A percentile compares a stretch with the other conserved stretches of the same genome.
These are phyloP conservation scores for Lasioglossum marginatum DNA, from an alignment of 2,888 invertebrate genomes.

Conservation along the genomic window DNA sequence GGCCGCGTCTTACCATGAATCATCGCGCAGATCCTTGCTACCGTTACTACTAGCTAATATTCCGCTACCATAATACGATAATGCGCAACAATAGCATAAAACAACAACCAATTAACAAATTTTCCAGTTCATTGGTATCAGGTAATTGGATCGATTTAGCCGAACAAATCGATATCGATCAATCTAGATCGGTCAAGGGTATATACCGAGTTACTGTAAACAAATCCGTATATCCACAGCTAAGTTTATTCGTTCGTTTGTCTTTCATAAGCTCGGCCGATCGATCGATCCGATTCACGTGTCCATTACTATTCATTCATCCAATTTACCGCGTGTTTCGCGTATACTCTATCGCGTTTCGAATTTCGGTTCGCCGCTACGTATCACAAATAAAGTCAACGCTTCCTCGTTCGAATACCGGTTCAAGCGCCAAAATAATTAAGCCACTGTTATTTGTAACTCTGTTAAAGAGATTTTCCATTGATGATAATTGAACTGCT, in stretches of 20 bases:
- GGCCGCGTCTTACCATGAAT: not conserved
- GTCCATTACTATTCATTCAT: conserved; percentile 43
- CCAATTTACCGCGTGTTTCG: not conserved
- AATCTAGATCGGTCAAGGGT: conserved; percentile 54
- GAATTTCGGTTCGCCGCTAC: not conserved
- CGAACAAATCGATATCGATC: not conserved
- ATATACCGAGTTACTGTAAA: conserved; percentile 66
- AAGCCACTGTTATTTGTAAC: too few relatives aligned
- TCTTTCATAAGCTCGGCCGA: conserved; percentile 54
- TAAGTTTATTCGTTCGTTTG: conserved; percentile 68
- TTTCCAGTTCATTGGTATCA: not conserved
- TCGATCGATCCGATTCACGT: not conserved
- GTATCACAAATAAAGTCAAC: not conserved
- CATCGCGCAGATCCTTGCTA: not conserved
- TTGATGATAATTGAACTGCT: not conserved
- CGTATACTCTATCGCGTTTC: not conserved
- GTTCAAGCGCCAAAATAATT: not conserved
- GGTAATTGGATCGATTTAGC: not conserved
- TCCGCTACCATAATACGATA: not conserved
- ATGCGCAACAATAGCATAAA: not conserved
- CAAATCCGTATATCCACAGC: conserved; percentile 61
- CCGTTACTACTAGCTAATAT: not conserved
- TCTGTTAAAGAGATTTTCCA: not conserved
- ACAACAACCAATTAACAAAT: not conserved
- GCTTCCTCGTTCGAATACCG: not conserved